Evolutionary conservation across 2,113 vertebrate species (phyloP).

Genomic region (Thomomys bottae): DNA sequence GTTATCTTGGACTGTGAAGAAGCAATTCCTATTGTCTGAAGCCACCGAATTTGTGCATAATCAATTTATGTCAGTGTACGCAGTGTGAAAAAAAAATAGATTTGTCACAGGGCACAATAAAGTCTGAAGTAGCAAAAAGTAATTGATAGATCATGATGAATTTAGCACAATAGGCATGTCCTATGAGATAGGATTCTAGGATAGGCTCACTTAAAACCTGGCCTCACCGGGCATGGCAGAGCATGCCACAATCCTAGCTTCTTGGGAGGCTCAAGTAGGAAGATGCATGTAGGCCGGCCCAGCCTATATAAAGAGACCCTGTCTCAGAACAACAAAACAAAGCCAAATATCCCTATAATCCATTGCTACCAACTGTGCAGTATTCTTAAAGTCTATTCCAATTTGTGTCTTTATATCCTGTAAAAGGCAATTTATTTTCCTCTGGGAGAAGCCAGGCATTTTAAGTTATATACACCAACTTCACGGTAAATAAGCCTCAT

Average conservation of each 20-base stretch:
- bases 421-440: constrained; percentile 48
- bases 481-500: constrained; percentile 27
- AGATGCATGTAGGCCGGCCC: not conserved
- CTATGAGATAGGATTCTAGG: not conserved
- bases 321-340: no score
- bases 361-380: not conserved
- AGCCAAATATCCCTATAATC: not conserved
- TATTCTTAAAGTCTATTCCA: constrained; percentile 4
- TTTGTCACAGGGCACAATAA: not conserved
- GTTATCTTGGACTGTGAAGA: not conserved
- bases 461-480: no score
- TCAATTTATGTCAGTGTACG: not conserved
- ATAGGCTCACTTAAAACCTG: constrained; percentile 8
- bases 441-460: not conserved
- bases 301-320: no score
- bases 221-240: no score
- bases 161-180: not conserved
- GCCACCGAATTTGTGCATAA: not conserved
- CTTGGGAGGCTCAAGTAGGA: no score
- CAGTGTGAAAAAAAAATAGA: not conserved
- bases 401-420: not conserved
- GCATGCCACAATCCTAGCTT: no score
- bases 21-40: constrained; percentile 4
- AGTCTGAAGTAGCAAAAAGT: constrained; percentile 12
- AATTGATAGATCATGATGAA: not conserved